phyloP scores from a whole-genome alignment of 2,888 invertebrate species.

The Acheta domesticus region DNA sequence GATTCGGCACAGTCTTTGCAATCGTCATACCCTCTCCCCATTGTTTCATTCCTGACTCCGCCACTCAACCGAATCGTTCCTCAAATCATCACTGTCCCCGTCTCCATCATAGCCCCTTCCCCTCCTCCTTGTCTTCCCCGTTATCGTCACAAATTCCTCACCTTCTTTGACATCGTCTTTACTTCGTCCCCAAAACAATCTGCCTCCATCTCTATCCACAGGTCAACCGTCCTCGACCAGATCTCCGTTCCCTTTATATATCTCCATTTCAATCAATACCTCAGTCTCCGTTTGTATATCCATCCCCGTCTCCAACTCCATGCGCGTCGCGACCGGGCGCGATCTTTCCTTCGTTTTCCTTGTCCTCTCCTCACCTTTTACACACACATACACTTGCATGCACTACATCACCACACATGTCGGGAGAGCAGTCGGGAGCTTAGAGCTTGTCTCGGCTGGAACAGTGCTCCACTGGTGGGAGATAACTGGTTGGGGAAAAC shows the following conservation, averaged over 20 bases:
- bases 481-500: too few relatives aligned
- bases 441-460: too few relatives aligned
- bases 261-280: too few relatives aligned
- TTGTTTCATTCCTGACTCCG: not conserved
- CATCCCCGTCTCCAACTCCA: too few relatives aligned
- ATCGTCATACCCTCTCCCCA: not conserved
- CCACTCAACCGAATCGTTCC: conserved; percentile 49
- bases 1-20: too few relatives aligned
- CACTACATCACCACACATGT: too few relatives aligned
- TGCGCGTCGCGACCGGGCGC: not conserved
- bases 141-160: not conserved
- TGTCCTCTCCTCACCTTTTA: conserved; percentile 28
- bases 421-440: too few relatives aligned
- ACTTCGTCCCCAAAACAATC: not conserved
- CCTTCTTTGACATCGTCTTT: not conserved
- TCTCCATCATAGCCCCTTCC: conserved; percentile 23
- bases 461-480: too few relatives aligned
- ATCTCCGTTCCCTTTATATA: too few relatives aligned
- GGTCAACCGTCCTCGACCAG: too few relatives aligned
- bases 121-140: not conserved
- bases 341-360: conserved; percentile 27
- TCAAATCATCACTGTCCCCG: conserved; percentile 38
- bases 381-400: not conserved
- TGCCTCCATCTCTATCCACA: too few relatives aligned
- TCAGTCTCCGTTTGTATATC: too few relatives aligned